Base-by-base conservation (phyloP, 1,140 invertebrate genomes). In the Coenobita brevimanus region DNA sequence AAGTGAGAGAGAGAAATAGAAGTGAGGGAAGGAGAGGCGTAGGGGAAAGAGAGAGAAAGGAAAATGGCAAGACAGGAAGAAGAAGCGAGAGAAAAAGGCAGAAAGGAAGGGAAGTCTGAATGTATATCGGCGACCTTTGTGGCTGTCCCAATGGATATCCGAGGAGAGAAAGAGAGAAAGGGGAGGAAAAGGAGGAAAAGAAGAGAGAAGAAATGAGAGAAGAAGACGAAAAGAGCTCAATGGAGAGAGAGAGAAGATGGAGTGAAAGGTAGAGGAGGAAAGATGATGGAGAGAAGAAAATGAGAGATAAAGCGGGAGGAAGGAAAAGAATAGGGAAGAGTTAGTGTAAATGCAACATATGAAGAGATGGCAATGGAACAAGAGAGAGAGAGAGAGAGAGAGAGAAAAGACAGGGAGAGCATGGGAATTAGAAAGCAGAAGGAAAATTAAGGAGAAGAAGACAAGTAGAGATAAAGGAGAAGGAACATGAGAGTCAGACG, bases 1-100 rank as follows among this genome's bases (percentile, higher is more conserved):
- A n/a, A n/a, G 62, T 30, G 62, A 67, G 62, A 67, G 62, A 67
- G 62, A 67, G 62, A 67, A 33, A 67, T 24, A 67, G 62, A 67
- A 33, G 64, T 33, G 64, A 4, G 38, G 64, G 64, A 69, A 36
- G 64, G 38, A 36, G 15, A 27, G 64, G 24, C 10, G 24, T 27
- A 69, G 24, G 64, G 38, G 64, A 17, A 69, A 30, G 67, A 33
- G 27, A 17, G 24, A 38, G 27, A 71, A 57, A 13, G 10, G n/a
- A 13, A 57, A 10, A n/a, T 10, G n/a, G n/a, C 10, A 57, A n/a
- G 54, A 13, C 13, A n/a, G n/a, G 54, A n/a, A n/a, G 54, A 57
- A 57, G n/a, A n/a, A 57, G 54, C n/a, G 54, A 57, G 54, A 13
- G n/a, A n/a, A 57, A 13, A 13, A 57, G n/a, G n/a, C 13, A 57